Percentiles rank a stretch among this genome's conserved stretches.
These are phyloP conservation scores for Nanorana parkeri DNA, from an alignment of 2,113 vertebrate species.

Conservation along the genomic window DNA sequence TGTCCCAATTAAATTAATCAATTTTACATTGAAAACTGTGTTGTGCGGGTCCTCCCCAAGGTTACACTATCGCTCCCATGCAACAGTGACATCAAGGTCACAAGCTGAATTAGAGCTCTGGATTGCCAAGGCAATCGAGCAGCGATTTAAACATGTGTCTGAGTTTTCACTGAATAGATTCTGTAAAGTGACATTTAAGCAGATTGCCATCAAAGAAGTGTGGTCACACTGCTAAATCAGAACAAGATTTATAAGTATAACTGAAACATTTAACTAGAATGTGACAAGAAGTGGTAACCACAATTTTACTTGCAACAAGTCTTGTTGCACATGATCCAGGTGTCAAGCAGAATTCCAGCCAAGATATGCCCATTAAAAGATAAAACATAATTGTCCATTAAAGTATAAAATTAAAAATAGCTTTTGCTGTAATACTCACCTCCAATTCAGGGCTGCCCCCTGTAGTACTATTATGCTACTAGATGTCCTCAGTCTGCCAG, in stretches of 20 bases:
- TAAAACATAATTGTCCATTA: too few species aligned
- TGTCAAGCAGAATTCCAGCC: too few species aligned
- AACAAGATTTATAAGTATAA: slow-evolving; percentile 19
- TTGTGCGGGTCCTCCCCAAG: slow-evolving; percentile 21
- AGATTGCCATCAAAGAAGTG: slow-evolving; percentile 21
- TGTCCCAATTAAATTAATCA: slow-evolving; percentile 37
- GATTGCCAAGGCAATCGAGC: slow-evolving; percentile 39
- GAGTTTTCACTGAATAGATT: slow-evolving; percentile 35
- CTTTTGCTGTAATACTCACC: too few species aligned
- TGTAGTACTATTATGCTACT: too few species aligned
- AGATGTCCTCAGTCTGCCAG: too few species aligned
- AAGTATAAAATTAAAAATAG: too few species aligned
- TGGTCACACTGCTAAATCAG: slow-evolving; percentile 32
- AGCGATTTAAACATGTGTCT: slow-evolving; percentile 40
- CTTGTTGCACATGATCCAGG: too few species aligned
- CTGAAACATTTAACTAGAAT: slow-evolving; percentile 11
- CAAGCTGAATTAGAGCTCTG: slow-evolving; percentile 45
- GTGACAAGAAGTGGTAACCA: slow-evolving; percentile 4
- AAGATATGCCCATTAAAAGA: too few species aligned
- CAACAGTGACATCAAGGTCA: slow-evolving; percentile 45
- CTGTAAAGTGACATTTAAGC: slow-evolving; percentile 28
- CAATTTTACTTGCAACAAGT: background rate
- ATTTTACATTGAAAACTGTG: slow-evolving; percentile 22
- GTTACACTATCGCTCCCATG: slow-evolving; percentile 30
- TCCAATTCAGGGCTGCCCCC: too few species aligned